Evolutionary conservation across 2,888 invertebrate species (phyloP), one percentile per base, ranked within the genome.

Genomic region (Brachypalpus laphriformis): DNA sequence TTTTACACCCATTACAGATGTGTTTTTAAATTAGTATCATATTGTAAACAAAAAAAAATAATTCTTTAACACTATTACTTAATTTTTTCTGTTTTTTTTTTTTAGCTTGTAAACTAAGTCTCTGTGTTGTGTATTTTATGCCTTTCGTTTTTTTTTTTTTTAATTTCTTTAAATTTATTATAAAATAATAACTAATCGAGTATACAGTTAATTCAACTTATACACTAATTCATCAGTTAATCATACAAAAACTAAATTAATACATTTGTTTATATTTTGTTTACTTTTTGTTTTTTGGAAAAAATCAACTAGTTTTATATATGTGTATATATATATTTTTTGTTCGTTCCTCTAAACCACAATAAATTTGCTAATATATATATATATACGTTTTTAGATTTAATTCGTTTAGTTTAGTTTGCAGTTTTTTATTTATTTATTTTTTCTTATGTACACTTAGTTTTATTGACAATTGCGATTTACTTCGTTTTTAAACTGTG

Each of bases 211-310:
- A 85, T 80, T 65, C 72, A 86, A 86, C 68, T 86, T 86, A 82
- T 86, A 77, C 25, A 68, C 75, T 82, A 82, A 77, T 77, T 82
- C 76, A 81, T 70, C 63, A 75, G 74, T 80, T 81, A 85, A 85
- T 75, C 83, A 86, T 86, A 86, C 76, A 86, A 86, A 86, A 86
- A 86, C 86, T 86, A 86, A 86, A 86, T 72, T 66, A 81, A 63
- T 81, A 74, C 68, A 68, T 37, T 82, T 56, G 54, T 18, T 77
- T 80, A 76, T 31, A 66, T 51, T 76, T 76, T 40, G 37, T 37
- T 51, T 65, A 42, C 3, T 51, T 51, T 57, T 71, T 65, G 0
- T 8, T 51, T 28, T 61, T 57, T 71, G 51, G 42, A 63, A 82
- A 71, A 68, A 82, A 74, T 72, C 57, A 85, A 85, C 61, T 71